Conservation (phyloP, 23 tunicate species). For the Corella eumyota region DNA sequence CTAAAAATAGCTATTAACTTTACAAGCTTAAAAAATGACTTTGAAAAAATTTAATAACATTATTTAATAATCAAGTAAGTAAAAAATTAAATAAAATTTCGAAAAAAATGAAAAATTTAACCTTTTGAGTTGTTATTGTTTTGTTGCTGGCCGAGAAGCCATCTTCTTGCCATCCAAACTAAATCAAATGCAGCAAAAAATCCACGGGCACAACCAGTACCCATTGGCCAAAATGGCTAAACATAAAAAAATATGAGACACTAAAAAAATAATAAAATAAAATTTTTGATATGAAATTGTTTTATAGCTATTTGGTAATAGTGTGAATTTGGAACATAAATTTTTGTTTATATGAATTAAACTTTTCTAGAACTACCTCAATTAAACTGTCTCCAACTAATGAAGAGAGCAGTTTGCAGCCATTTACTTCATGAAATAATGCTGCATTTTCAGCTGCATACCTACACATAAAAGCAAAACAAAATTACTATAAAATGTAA, state of each 20-base stretch:
- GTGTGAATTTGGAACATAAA: background rate
- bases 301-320: background rate
- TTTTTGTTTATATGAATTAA: background rate
- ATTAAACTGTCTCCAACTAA: constrained; percentile 93
- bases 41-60: too few species aligned
- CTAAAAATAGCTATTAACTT: too few species aligned
- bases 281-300: background rate
- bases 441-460: constrained; percentile 76
- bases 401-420: constrained; percentile 51
- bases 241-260: background rate
- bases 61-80: too few species aligned
- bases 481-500: background rate
- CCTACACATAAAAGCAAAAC: constrained; percentile 9
- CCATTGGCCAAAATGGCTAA: constrained; percentile 99
- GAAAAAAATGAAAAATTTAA: too few species aligned
- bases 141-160: too few species aligned
- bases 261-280: too few species aligned
- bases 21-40: too few species aligned
- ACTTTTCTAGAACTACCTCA: constrained; percentile 20
- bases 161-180: constrained; percentile 53
- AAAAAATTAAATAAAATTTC: too few species aligned
- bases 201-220: constrained; percentile 97
- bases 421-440: constrained; percentile 41
- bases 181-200: constrained; percentile 88
- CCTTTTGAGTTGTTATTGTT: constrained; percentile 2